Conservation (phyloP, 2,113 vertebrate genomes). For the Cyanocitta stelleri region DNA sequence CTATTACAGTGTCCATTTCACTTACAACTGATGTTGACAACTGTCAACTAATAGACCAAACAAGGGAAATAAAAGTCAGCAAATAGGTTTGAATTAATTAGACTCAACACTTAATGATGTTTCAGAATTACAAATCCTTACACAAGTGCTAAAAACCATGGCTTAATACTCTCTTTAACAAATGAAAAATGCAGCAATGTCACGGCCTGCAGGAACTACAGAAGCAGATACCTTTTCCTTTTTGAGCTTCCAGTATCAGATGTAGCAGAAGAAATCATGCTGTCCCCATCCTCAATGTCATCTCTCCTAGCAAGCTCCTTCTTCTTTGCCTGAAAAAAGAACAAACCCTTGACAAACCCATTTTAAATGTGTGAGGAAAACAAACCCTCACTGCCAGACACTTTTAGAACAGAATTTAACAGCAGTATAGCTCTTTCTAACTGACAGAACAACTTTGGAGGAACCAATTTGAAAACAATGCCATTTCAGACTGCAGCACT, state of each 20-base stretch:
- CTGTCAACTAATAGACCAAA: neutral
- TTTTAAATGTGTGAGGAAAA: neutral
- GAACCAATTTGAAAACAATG: neutral
- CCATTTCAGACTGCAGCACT: neutral
- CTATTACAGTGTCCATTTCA: neutral
- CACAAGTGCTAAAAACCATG: neutral
- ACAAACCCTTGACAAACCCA: slow-evolving; percentile 18
- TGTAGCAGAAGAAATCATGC: slow-evolving; percentile 94
- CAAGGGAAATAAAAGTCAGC: neutral
- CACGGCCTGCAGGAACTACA: neutral
- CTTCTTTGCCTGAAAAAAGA: slow-evolving; percentile 84
- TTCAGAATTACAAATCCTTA: neutral
- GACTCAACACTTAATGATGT: neutral
- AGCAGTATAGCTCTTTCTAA: neutral
- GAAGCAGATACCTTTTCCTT: slow-evolving; percentile 85
- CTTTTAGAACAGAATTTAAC: slow-evolving; percentile 40
- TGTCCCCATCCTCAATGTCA: slow-evolving; percentile 92
- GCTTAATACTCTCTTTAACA: neutral
- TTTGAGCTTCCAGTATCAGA: slow-evolving; percentile 93
- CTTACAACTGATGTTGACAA: neutral
- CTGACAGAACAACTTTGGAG: neutral
- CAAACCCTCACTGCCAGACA: neutral
- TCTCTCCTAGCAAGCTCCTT: slow-evolving; percentile 92
- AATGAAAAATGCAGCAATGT: neutral
- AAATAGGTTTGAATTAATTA: neutral